Evolutionary conservation across 2,797 vertebrate genomes (phyloP).

Genomic region (Lagorchestes hirsutus): DNA sequence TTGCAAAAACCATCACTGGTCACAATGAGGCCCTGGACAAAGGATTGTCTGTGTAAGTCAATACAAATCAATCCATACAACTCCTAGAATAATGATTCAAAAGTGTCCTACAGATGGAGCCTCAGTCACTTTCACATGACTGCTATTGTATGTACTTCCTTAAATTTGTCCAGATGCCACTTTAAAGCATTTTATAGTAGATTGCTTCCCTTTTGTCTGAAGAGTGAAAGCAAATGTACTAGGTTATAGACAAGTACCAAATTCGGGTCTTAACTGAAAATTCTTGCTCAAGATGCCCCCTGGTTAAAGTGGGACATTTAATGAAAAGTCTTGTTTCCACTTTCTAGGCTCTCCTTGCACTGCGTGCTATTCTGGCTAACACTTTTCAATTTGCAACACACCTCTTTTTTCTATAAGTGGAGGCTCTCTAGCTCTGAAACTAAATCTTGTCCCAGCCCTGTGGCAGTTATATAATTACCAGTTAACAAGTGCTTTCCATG

Average conservation of each 20-base stretch:
- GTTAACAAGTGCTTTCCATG: conserved; percentile 12
- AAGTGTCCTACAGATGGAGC: not conserved
- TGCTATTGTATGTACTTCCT: not conserved
- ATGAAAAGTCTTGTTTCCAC: conserved; percentile 39
- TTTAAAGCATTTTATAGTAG: not conserved
- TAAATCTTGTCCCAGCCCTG: not conserved
- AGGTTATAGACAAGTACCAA: not conserved
- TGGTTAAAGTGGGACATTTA: conserved; percentile 29
- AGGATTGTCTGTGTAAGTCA: not conserved
- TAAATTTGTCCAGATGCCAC: not conserved
- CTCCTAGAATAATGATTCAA: not conserved
- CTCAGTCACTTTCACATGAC: not conserved
- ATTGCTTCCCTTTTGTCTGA: not conserved
- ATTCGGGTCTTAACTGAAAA: conserved; percentile 23
- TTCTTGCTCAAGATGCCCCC: not conserved
- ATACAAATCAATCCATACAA: not conserved
- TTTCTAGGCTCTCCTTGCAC: not conserved
- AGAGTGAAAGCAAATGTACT: conserved; percentile 45
- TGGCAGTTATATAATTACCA: conserved; percentile 18
- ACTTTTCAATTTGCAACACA: not conserved
- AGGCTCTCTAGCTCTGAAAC: conserved; percentile 17
- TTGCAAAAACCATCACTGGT: not conserved
- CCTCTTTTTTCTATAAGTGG: conserved; percentile 34
- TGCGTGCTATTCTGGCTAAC: conserved; percentile 2
- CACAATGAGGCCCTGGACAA: not conserved